Evolutionary conservation across 2,888 invertebrate species (phyloP).

Genomic region (Netelia fuscicornis): DNA sequence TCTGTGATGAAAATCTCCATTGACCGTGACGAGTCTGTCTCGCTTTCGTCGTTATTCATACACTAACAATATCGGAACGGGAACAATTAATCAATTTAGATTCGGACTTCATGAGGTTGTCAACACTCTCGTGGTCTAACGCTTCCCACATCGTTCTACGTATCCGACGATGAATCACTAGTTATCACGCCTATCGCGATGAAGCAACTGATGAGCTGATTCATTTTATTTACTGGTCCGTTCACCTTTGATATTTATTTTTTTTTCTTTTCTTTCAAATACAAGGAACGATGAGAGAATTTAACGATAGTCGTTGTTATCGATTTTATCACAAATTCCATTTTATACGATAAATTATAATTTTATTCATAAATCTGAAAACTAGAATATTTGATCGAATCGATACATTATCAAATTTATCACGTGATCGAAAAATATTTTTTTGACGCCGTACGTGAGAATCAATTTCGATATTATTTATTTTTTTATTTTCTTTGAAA

Average conservation of each 20-base stretch:
- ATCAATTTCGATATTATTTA: too few species aligned
- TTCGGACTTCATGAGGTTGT: conserved; percentile 10
- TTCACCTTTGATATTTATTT: background rate
- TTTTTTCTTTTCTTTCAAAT: background rate
- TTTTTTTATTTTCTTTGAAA: too few species aligned
- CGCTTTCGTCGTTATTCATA: background rate
- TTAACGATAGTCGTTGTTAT: background rate
- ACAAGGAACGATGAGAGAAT: background rate
- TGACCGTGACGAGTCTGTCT: conserved; percentile 6
- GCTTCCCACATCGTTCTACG: conserved; percentile 4
- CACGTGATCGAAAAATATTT: too few species aligned
- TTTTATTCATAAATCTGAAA: too few species aligned
- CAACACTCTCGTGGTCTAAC: conserved; percentile 11
- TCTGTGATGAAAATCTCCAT: background rate
- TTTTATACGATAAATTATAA: too few species aligned
- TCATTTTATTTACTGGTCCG: background rate
- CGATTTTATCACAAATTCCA: too few species aligned
- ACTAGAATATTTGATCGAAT: too few species aligned
- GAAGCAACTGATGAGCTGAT: conserved; percentile 5
- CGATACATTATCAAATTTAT: too few species aligned
- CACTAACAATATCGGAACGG: conserved; percentile 10
- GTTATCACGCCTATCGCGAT: background rate
- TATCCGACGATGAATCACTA: background rate
- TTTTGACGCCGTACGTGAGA: too few species aligned
- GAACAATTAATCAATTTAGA: conserved; percentile 47